Conservation (phyloP, 2,888 invertebrate species). For the Caenorhabditis panamensis region DNA sequence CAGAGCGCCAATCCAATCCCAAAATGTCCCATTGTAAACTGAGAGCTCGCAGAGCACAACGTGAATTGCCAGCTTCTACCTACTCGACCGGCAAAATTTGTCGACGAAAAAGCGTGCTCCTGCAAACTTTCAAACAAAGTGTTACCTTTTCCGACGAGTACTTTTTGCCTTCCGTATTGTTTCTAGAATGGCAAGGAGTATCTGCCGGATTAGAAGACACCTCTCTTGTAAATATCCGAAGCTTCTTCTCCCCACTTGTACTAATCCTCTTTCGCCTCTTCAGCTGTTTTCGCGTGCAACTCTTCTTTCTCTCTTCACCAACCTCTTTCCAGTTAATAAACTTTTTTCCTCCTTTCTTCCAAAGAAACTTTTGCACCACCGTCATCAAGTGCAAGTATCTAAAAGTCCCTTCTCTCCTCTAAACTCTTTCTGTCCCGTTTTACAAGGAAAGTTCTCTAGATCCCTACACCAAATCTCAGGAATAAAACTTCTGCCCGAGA, state of each 20-base stretch:
- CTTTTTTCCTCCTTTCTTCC: constrained; percentile 1
- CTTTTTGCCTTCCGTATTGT: not conserved
- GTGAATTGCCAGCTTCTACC: constrained; percentile 21
- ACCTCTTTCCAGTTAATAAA: constrained; percentile 18
- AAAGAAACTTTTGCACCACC: not conserved
- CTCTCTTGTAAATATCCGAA: not conserved
- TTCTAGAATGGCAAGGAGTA: not conserved
- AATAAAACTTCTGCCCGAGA: constrained; percentile 9
- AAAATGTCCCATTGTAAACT: constrained; percentile 20
- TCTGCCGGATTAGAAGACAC: not conserved
- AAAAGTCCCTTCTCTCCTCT: not conserved
- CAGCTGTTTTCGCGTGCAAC: constrained; percentile 21
- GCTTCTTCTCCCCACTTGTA: constrained; percentile 29
- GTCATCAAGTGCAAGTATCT: not conserved
- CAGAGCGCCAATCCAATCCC: constrained; percentile 20
- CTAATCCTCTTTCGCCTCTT: constrained; percentile 33
- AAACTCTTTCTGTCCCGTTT: not conserved
- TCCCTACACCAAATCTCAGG: not conserved
- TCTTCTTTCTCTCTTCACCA: constrained; percentile 1
- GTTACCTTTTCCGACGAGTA: constrained; percentile 14
- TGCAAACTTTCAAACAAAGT: constrained; percentile 32
- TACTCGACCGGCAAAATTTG: constrained; percentile 52
- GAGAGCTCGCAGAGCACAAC: constrained; percentile 16
- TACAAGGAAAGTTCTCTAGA: constrained; percentile 5
- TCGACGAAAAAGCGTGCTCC: constrained; percentile 9